phyloP scores from a whole-genome alignment of 2,113 vertebrate genomes.

The Amphilophus citrinellus region DNA sequence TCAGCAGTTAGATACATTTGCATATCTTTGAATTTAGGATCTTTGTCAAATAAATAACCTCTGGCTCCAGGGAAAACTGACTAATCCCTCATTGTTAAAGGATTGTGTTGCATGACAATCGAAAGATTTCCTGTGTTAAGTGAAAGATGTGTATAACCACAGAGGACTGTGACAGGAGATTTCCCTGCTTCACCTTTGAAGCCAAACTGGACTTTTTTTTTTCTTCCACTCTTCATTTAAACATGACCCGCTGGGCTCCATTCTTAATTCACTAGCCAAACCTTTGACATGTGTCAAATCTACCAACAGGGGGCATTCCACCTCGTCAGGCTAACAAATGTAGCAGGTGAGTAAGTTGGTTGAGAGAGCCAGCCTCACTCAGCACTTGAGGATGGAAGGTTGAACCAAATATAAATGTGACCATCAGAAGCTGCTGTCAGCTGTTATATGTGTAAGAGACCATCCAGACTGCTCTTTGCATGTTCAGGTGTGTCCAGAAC shows the following conservation, averaged over 20 bases:
- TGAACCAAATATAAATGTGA: constrained; percentile 61
- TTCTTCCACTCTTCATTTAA: constrained; percentile 2
- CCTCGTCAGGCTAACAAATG: constrained; percentile 23
- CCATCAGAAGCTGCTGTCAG: not conserved
- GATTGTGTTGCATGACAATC: not conserved
- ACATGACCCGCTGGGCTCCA: not conserved
- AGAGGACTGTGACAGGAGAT: not conserved
- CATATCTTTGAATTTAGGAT: not conserved
- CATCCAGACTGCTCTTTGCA: not conserved
- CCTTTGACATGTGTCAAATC: not conserved
- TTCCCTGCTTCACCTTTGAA: not conserved
- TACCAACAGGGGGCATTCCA: constrained; percentile 32
- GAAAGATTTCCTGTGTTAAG: not conserved
- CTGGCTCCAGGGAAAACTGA: too few species aligned
- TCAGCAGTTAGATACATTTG: not conserved
- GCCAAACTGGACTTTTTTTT: not conserved
- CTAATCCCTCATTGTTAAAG: not conserved
- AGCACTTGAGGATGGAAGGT: constrained; percentile 37
- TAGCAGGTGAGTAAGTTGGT: constrained; percentile 50
- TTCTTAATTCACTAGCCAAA: not conserved
- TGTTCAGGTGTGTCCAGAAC: not conserved
- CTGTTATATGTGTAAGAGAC: not conserved
- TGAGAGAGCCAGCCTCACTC: constrained; percentile 21
- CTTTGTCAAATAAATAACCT: not conserved
- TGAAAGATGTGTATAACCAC: not conserved